Evolutionary conservation across 2,113 vertebrate species (phyloP), one percentile per base, ranked within the genome.

Genomic region (Siniperca knerii): DNA sequence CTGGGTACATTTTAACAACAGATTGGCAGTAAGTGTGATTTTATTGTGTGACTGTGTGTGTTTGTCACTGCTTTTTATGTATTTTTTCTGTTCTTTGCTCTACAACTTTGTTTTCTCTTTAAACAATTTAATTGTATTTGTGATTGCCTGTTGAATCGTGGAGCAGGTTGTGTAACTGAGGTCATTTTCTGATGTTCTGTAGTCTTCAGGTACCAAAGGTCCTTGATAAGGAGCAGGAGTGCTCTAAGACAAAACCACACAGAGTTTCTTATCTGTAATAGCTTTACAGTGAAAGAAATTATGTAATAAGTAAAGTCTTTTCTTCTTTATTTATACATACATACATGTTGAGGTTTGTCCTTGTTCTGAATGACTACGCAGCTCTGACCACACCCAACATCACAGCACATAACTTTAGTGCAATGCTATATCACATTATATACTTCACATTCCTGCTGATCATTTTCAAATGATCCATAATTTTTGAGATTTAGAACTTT

Each of bases 11-110:
- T 86, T 78, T 71, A 93, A 93, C 92, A 92, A 93, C 92, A 93
- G 92, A 92, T 93, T 93, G 91, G 91, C 87, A 83, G 87, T 91
- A 92, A 91, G 92, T 92, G 92, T 90, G 92, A 93, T 91, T 93
- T 90, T 91, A 42, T 67, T 78, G 86, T 88, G 80, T 91, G 83
- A 64, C 62, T 90, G 86, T 89, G 66, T 84, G 79, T 84, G 60
- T 78, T 55, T 70, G 73, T 85, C 35, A 0, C 29, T 80, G 33
- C 8, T 75, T 66, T 73, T 52, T 60, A 10, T 81, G 23, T 60
- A 37, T 77, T 0, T 1, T 73, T 44, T 67, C 29, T 87, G 65
- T 72, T 73, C 15, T 66, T 62, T 33, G 8, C 8, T 61, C 23
- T 44, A 33, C 57, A 46, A 46, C 66, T 61, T 46, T 62, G 35